These are phyloP conservation scores for Diorhabda elongata DNA, from an alignment of 1,140 invertebrate species.

Conservation along the genomic window DNA sequence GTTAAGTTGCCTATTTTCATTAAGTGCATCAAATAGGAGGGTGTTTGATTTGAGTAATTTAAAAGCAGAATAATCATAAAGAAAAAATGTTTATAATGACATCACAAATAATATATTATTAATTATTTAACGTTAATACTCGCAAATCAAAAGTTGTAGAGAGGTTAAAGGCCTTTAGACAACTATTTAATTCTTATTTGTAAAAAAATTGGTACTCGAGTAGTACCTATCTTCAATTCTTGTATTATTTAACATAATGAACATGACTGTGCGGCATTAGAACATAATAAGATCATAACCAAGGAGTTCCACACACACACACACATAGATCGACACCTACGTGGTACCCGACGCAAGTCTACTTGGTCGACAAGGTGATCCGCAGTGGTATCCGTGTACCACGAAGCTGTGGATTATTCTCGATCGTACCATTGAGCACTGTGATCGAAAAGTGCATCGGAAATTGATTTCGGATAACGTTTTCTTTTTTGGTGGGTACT, in stretches of 20 bases:
- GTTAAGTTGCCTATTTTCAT: no score
- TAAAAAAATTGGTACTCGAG: not conserved
- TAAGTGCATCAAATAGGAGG: no score
- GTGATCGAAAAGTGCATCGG: conserved; percentile 10
- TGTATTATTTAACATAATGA: not conserved
- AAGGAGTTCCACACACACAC: conserved; percentile 5
- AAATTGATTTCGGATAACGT: not conserved
- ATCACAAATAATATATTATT: no score
- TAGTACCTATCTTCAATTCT: not conserved
- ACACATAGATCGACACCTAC: conserved; percentile 14
- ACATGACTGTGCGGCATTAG: not conserved
- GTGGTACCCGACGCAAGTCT: not conserved
- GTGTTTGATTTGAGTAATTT: no score
- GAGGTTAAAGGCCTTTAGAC: no score
- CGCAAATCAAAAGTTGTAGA: no score
- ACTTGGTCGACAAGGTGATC: conserved; percentile 14
- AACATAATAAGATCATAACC: not conserved
- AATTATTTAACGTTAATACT: no score
- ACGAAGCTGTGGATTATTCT: conserved; percentile 13
- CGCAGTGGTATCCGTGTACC: conserved; percentile 2
- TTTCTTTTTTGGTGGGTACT: not conserved
- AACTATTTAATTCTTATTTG: no score
- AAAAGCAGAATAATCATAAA: no score
- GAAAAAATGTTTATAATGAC: no score
- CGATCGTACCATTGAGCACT: conserved; percentile 12